Conservation (phyloP, 1,140 invertebrate genomes). For the Achroia grisella region DNA sequence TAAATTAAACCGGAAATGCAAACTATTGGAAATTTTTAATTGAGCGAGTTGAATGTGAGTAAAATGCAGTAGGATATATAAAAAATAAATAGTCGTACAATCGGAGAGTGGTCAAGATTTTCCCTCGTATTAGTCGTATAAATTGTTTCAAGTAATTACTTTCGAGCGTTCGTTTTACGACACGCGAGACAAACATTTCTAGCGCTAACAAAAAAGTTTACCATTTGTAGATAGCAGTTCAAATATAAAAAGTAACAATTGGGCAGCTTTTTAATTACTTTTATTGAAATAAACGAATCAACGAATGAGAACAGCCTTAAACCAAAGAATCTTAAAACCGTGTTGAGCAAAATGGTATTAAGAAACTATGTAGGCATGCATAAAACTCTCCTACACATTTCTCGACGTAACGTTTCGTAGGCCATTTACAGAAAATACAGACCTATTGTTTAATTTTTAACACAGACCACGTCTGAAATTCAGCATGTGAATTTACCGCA, state of each 20-base stretch:
- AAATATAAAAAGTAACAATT: conserved; percentile 34
- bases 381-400: no score
- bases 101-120: conserved; percentile 17
- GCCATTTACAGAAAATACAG: no score
- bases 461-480: background rate
- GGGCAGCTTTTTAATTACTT: conserved; percentile 26
- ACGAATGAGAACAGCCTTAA: no score
- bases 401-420: no score
- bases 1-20: conserved; percentile 19
- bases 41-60: conserved; percentile 6
- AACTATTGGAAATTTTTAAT: conserved; percentile 30
- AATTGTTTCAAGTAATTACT: conserved; percentile 46
- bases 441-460: background rate
- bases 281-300: no score
- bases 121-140: conserved; percentile 28
- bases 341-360: no score
- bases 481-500: conserved; percentile 9
- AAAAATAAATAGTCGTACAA: conserved; percentile 10
- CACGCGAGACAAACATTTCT: conserved; percentile 41
- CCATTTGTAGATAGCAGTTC: conserved; percentile 22
- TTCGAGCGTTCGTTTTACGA: conserved; percentile 28
- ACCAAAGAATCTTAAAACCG: no score
- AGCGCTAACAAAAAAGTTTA: conserved; percentile 21
- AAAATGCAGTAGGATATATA: conserved; percentile 4
- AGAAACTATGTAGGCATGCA: no score